A percentile compares a stretch with the other conserved stretches of the same genome.
Evolutionary conservation across 2,888 invertebrate genomes (phyloP).

Genomic region (Icerya purchasi): DNA sequence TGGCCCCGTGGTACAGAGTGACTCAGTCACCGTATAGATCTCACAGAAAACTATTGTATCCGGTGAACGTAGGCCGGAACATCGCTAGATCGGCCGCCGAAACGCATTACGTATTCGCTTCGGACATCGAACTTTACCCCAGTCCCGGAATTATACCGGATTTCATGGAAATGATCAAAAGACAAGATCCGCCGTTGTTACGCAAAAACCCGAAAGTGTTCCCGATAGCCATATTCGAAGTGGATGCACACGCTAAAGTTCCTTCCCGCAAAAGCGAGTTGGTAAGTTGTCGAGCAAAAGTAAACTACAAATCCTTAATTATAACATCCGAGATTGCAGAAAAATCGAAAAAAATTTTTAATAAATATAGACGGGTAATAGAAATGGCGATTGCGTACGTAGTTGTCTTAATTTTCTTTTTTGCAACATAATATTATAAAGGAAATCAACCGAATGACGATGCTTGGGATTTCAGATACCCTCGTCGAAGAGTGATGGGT

Average conservation of each 20-base stretch:
- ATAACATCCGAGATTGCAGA: no score
- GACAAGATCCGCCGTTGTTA: conserved; percentile 41
- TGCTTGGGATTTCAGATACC: no score
- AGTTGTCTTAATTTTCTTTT: no score
- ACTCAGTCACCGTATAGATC: conserved; percentile 47
- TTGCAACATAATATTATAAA: no score
- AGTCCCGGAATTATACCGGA: conserved; percentile 56
- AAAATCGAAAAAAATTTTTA: no score
- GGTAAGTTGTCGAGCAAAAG: no score
- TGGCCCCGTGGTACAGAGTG: conserved; percentile 46
- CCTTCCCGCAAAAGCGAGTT: conserved; percentile 51
- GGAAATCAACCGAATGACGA: no score
- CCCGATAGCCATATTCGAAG: conserved; percentile 74
- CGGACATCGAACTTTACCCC: conserved; percentile 79
- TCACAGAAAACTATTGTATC: conserved; percentile 60
- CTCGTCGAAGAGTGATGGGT: no score
- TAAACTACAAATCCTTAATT: no score
- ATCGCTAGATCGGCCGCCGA: conserved; percentile 64
- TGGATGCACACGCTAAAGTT: conserved; percentile 36
- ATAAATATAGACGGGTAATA: no score
- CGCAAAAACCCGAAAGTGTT: conserved; percentile 46
- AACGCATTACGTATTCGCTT: conserved; percentile 62
- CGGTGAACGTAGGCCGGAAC: conserved; percentile 75
- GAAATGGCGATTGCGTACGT: no score
- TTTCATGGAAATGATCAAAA: conserved; percentile 66